Evolutionary conservation across 2,888 invertebrate species (phyloP).

Genomic region (Macrophya annulata): DNA sequence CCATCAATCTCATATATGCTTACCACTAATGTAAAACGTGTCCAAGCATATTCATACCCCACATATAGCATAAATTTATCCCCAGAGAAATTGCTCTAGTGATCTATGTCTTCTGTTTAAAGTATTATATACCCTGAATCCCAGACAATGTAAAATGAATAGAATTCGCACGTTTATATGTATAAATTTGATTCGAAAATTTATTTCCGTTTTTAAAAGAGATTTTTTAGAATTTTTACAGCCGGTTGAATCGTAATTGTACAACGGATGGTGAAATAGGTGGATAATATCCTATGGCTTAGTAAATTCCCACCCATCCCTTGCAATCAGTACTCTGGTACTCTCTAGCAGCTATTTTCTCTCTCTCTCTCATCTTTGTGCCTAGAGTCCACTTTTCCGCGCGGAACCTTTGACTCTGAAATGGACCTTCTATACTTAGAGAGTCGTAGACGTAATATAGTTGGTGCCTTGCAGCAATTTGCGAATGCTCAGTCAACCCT

Average conservation of each 20-base stretch:
- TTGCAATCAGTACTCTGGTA: conserved; percentile 64
- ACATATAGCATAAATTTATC: not conserved
- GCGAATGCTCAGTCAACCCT: conserved; percentile 61
- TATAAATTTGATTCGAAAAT: not conserved
- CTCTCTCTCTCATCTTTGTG: not conserved
- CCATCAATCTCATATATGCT: conserved; percentile 2
- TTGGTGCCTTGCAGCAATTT: conserved; percentile 61
- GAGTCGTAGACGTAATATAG: conserved; percentile 28
- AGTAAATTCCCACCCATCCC: conserved; percentile 66
- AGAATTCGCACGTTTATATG: not conserved
- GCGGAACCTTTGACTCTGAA: conserved; percentile 66
- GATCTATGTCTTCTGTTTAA: not conserved
- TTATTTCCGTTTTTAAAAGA: not conserved
- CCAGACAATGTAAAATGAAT: not conserved
- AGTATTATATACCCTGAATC: no score
- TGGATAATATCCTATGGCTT: conserved; percentile 58
- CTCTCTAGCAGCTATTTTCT: not conserved
- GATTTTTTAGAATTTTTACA: not conserved
- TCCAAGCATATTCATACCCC: not conserved
- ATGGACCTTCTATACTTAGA: conserved; percentile 55
- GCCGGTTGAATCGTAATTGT: conserved; percentile 2
- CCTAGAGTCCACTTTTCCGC: conserved; percentile 18
- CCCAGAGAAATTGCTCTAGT: not conserved
- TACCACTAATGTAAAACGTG: conserved; percentile 1
- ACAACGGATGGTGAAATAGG: not conserved